Evolutionary conservation across 1,140 invertebrate species (phyloP), one percentile per base, ranked within the genome.

Genomic region (Melanaphis sacchari): DNA sequence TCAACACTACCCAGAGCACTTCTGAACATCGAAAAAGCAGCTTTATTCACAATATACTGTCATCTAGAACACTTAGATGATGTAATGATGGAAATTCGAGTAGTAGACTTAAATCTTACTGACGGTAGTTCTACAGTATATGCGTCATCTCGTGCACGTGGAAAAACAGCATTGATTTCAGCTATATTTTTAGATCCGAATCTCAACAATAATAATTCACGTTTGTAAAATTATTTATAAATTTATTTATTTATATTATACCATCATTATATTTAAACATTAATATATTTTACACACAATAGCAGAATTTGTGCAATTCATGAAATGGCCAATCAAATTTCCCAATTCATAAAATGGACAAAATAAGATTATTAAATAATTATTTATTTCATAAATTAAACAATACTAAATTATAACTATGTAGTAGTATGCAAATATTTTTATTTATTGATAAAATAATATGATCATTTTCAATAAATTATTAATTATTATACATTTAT

Each of bases 101-200:
- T 90, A 31, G 15, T 41, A 31, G 40, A 43, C 38, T 43, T 41
- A 9, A 59, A 66, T 66, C 31, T n/a, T n/a, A n/a, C 31, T n/a
- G 31, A 4, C 6, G 40, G 6, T n/a, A n/a, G 0, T 22, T 21
- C 89, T 38, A 41, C 40, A 26, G 52, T 90, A 15, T 90, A 66
- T 9, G 89, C 89, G 31, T 90, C 89, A 24, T 21, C 26, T 41
- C 38, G 15, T 26, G 15, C 38, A 31, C 15, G 38, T 1, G 54
- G 52, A 31, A 90, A 90, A 66, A 66, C 31, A 54, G 52, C 54
- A 59, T 8, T 90, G 1, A 90, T 90, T 41, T 40, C 89, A 38
- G 36, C 31, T 36, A 40, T 90, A 31, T 90, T 90, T 90, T 90
- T 90, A 36, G 52, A 90, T 52, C 89, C 89, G 21, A 7, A 90